Base-by-base conservation (phyloP, 2,888 invertebrate genomes). In the Cynaeus angustus region DNA sequence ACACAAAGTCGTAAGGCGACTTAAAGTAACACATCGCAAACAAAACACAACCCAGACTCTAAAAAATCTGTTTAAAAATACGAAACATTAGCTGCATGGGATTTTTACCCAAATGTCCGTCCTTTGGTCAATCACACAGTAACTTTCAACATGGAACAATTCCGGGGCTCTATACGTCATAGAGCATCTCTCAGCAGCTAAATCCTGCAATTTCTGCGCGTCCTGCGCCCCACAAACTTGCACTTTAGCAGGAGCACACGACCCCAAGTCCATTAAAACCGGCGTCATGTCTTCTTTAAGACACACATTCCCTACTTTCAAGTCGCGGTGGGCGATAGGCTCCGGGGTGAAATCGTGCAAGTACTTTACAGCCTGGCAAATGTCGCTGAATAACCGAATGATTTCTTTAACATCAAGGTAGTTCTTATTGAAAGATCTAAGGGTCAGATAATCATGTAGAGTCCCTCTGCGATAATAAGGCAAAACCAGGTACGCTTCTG, bases 111-210 rank as follows among this genome's bases (percentile, higher is more conserved):
- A 96, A 80, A 96, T 92, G 85, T 96, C 96, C 33, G 94, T 93
- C 74, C 94, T 86, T 83, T 95, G 94, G 82, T 95, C 94, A 64
- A 96, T 89, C 77, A 91, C 90, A 78, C 92, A 90, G 79, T 93
- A 92, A 68, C 91, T 91, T 84, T 95, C 93, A 7, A 96, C 94
- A 76, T 91, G 91, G 81, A 96, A 97, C 55, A 97, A 85, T 83
- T 96, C 96, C 0, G 96, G 96, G 0, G 96, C 94, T 76, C 94
- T 86, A 81, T 95, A 97, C 1, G 95, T 91, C 92, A 96, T 95
- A 16, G 94, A 94, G 83, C 94, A 94, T 70, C 92, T 87, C 84
- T 96, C 95, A 53, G 93, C 93, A 0, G 95, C 95, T 56, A 90
- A 85, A 81, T 96, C 96, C 85, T 95, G 90, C 45, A 93, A 83